Evolutionary conservation across 53 echinoderm and acorn worm genomes (phyloP), one percentile per base, ranked within the genome.

Genomic region (Hippasteria phrygiana): DNA sequence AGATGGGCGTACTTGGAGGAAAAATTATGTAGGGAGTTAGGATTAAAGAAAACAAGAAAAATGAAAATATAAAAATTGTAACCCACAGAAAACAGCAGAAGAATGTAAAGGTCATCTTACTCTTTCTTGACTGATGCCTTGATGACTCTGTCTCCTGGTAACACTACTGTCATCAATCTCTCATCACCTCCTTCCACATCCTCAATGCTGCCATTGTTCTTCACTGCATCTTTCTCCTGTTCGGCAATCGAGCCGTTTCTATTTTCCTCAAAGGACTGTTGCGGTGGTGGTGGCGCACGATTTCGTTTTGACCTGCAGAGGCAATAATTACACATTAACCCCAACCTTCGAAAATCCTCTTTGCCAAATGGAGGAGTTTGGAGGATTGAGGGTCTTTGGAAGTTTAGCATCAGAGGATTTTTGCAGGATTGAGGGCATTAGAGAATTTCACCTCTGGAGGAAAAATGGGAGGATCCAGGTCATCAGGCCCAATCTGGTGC

Each of bases 71-170:
- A n/a, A n/a, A n/a, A n/a, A n/a, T n/a, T n/a, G n/a, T n/a, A 48
- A 48, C 48, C 8, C 48, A 10, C 14, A 14, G 48, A 48, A 48
- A 48, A 10, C 48, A 48, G 7, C 8, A 48, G 14, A 48, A 48
- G 48, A 8, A 48, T 48, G 48, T 48, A 8, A n/a, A n/a, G n/a
- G n/a, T n/a, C 2, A 51, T 51, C 90, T 88, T 91, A 96, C 96
- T 91, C 92, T 50, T 83, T 87, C 87, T 87, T 92, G 0, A 95
- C 97, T 0, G 97, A 95, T 42, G 97, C 93, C 50, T 89, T 90
- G 86, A 97, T 87, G 1, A 69, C 32, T 43, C 90, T 92, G 31
- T 92, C 93, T 33, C 69, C 78, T 24, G 97, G 97, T 50, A 97
- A 53, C 27, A 77, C 81, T 37, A 97, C 88, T 12, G 82, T 92